Conservation (phyloP, 2,113 vertebrate genomes). For the Brachypodius melanocephalos region DNA sequence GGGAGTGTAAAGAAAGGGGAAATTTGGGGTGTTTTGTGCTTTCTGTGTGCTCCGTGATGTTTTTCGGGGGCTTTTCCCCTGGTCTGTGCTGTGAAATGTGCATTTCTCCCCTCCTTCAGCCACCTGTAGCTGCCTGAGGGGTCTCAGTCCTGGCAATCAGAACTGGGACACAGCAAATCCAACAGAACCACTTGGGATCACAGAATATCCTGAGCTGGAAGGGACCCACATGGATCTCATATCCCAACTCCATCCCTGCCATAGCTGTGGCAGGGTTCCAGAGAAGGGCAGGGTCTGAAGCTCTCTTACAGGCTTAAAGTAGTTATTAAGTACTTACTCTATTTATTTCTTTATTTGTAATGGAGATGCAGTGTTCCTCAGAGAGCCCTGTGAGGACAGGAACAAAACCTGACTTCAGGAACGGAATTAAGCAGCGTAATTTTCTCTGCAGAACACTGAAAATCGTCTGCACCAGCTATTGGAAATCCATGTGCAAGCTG, state of each 20-base stretch:
- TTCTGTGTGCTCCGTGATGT: not conserved
- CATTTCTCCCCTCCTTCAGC: not conserved
- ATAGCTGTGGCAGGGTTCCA: not conserved
- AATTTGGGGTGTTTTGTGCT: accelerated
- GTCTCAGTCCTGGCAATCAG: not conserved
- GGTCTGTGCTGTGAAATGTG: accelerated
- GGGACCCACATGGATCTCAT: not conserved
- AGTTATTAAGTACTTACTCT: not conserved
- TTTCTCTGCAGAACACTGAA: not conserved
- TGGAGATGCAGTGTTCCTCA: not conserved
- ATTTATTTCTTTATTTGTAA: not conserved
- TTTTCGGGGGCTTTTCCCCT: not conserved
- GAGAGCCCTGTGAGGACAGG: not conserved
- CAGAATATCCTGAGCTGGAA: not conserved
- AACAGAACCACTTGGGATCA: not conserved
- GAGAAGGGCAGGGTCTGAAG: not conserved
- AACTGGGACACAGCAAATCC: too few relatives aligned
- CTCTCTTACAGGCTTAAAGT: not conserved
- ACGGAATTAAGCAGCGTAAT: not conserved
- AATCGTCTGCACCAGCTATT: not conserved
- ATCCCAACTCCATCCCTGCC: not conserved
- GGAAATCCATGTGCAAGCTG: not conserved
- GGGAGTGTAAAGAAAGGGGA: not conserved
- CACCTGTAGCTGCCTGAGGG: not conserved
- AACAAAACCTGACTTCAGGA: not conserved